Percentiles rank a stretch among this genome's conserved stretches.
Conservation (phyloP, 2,797 vertebrate species). For the Silurus lanzhouensis region DNA sequence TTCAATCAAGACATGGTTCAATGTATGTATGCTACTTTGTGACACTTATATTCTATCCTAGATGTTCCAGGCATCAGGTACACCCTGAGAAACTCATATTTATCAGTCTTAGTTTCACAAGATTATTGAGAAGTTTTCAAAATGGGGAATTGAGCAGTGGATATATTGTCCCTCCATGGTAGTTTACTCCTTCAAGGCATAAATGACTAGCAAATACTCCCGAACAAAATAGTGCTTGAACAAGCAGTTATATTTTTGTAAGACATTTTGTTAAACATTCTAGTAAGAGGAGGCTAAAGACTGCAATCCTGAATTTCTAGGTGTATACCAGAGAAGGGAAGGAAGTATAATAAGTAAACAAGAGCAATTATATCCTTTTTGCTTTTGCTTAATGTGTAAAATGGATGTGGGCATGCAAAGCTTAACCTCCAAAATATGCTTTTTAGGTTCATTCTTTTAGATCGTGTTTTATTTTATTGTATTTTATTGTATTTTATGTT, state of each 20-base stretch:
- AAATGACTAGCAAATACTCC: not conserved
- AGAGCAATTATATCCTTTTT: not conserved
- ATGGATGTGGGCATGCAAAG: not conserved
- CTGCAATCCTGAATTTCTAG: conserved; percentile 30
- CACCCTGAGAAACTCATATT: not conserved
- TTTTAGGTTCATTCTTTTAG: not conserved
- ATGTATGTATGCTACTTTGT: not conserved
- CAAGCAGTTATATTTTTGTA: not conserved
- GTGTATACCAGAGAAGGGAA: conserved; percentile 22
- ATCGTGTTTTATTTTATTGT: not conserved
- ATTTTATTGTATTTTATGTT: too few relatives aligned
- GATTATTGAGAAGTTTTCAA: not conserved
- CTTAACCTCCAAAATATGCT: too few relatives aligned
- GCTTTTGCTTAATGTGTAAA: conserved; percentile 10
- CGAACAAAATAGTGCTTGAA: conserved; percentile 8
- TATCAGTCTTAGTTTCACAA: not conserved
- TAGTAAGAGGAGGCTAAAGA: conserved; percentile 5
- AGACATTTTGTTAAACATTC: conserved; percentile 2
- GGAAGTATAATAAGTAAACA: conserved; percentile 37
- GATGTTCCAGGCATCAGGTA: not conserved
- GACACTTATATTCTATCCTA: not conserved
- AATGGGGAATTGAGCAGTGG: not conserved
- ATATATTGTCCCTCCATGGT: not conserved
- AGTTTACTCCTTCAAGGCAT: conserved; percentile 20
- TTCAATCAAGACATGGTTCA: not conserved